Evolutionary conservation across 2,113 vertebrate species (phyloP), one percentile per base, ranked within the genome.

Genomic region (Plestiodon gilberti): DNA sequence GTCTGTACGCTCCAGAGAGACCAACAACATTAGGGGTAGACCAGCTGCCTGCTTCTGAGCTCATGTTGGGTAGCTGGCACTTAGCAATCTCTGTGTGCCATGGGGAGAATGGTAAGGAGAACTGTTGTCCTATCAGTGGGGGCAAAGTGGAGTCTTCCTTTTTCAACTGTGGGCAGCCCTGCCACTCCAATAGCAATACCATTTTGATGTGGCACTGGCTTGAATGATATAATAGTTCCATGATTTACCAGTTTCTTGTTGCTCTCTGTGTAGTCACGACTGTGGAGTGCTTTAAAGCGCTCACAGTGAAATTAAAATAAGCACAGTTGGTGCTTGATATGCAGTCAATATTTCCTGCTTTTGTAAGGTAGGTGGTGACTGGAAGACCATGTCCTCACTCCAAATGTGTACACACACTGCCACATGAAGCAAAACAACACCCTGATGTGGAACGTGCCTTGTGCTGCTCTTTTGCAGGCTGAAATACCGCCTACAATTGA

Each of bases 341-440:
- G 75, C 69, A 35, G 20, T 71, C 1, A 82, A 55, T 73, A 82
- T 40, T 74, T 87, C 64, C 57, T 87, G 59, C 52, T 70, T 84
- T 91, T 62, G 20, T 43, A n/a, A 80, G 83, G 48, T 88, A 55
- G 35, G 20, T 28, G 78, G 22, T 76, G 25, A 88, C 78, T 86
- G 2, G 38, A 9, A 61, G 10, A 17, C 2, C 40, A 5, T 28
- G 8, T 78, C 77, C 25, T 64, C 79, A 22, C 13, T 59, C 84
- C 85, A 48, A n/a, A 80, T 43, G 17, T 43, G 17, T 78, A 23
- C 35, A 67, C 35, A 23, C 35, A 67, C 35, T 78, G 9, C 9
- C 22, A 25, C 3, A 61, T 35, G 55, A 43, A 62, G 6, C 71
- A 71, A 84, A 81, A 79, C 86, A 85, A 15, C 4, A 40, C 3